A percentile compares a stretch with the other conserved stretches of the same genome.
Conservation (phyloP, 23 tunicate species). For the Trididemnum miniatum region DNA sequence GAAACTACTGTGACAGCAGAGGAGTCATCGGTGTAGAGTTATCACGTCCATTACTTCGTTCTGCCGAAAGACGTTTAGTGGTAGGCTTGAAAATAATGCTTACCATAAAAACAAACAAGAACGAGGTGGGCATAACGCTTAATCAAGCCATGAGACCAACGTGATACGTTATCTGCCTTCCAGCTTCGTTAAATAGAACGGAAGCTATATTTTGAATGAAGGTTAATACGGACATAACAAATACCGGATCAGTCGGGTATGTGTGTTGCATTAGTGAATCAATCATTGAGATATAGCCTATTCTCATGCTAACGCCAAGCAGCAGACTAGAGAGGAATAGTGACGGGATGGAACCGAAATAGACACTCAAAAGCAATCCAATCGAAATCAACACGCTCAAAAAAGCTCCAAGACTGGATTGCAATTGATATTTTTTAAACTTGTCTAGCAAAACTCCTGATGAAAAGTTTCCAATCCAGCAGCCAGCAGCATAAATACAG, state of each 20-base stretch:
- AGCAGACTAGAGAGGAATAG: background rate
- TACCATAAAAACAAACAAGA: no score
- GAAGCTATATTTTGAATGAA: no score
- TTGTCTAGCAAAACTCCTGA: background rate
- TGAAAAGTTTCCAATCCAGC: background rate
- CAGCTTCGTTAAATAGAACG: no score
- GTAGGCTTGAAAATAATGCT: no score
- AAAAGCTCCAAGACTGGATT: background rate
- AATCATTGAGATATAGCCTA: background rate
- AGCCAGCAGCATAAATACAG: background rate
- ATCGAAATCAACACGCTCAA: background rate
- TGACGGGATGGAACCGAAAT: background rate
- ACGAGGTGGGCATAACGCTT: no score
- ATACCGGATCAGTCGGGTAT: background rate
- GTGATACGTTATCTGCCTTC: no score
- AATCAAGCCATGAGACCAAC: no score
- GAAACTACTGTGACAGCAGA: no score
- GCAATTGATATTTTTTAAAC: background rate
- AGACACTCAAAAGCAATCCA: background rate
- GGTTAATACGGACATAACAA: no score
- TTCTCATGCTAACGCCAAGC: background rate
- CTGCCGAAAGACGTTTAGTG: no score
- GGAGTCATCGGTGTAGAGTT: no score
- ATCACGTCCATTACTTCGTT: no score
- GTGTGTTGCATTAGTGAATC: constrained; percentile 19